Conservation (phyloP, 2,888 invertebrate species). For the Trichopoda pennipes region DNA sequence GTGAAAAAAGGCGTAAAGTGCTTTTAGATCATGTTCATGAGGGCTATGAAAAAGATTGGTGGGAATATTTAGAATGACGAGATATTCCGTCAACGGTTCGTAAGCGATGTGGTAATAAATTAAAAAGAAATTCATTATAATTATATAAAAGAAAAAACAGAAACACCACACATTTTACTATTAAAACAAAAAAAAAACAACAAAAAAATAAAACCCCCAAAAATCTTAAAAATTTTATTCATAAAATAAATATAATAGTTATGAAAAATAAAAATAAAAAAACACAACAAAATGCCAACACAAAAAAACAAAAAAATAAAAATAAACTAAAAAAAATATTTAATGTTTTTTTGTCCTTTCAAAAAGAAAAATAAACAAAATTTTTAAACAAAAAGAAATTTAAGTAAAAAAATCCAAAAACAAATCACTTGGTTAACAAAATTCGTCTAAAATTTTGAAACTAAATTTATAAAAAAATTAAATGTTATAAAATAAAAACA, state of each 20-base stretch:
- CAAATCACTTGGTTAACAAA: slow-evolving; percentile 54
- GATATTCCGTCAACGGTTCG: slow-evolving; percentile 69
- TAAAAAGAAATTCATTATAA: slow-evolving; percentile 67
- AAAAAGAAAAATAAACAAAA: slow-evolving; percentile 22
- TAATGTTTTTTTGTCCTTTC: slow-evolving; percentile 40
- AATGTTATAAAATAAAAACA: slow-evolving; percentile 43
- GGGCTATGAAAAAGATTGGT: slow-evolving; percentile 99
- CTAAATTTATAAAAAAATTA: slow-evolving; percentile 29
- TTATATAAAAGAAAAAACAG: slow-evolving; percentile 36
- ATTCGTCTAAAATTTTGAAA: slow-evolving; percentile 33
- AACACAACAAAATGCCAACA: slow-evolving; percentile 58
- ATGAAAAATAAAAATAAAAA: slow-evolving; percentile 20
- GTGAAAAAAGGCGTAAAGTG: slow-evolving; percentile 97
- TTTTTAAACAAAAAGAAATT: slow-evolving; percentile 36
- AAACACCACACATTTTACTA: slow-evolving; percentile 58
- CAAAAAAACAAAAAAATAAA: slow-evolving; percentile 9
- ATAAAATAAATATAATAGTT: slow-evolving; percentile 54
- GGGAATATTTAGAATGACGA: slow-evolving; percentile 94
- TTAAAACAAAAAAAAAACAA: slow-evolving; percentile 42
- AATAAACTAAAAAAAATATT: background rate
- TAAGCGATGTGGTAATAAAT: slow-evolving; percentile 66
- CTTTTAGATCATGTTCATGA: slow-evolving; percentile 98
- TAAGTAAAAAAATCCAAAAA: slow-evolving; percentile 20
- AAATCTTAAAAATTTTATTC: slow-evolving; percentile 42
- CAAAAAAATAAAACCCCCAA: slow-evolving; percentile 1